Conservation (phyloP, 1,140 invertebrate species). For the Bombus sylvicola region DNA sequence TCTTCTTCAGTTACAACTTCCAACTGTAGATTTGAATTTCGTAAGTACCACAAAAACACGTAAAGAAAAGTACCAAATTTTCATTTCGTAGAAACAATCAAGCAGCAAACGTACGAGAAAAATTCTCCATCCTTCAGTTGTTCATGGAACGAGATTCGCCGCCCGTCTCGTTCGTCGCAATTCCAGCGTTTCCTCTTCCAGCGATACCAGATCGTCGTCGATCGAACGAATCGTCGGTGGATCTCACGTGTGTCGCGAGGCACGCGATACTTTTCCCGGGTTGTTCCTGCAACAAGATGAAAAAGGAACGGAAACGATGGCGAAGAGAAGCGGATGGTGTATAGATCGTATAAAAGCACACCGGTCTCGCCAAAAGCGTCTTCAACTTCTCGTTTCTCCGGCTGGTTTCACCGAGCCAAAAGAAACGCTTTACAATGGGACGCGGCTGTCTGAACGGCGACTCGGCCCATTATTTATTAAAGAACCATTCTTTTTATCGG, state of each 20-base stretch:
- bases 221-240: not conserved
- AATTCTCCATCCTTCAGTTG: not conserved
- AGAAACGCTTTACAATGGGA: slow-evolving; percentile 64
- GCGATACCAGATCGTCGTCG: not conserved
- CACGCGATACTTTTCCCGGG: not conserved
- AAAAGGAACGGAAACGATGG: not conserved
- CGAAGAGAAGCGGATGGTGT: not conserved
- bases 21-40: too few species aligned
- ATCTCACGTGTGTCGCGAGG: not conserved
- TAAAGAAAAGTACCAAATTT: not conserved
- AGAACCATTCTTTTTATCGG: slow-evolving; percentile 68
- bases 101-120: not conserved
- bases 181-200: not conserved
- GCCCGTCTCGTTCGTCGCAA: not conserved
- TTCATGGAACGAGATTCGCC: not conserved
- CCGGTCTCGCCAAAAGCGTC: not conserved
- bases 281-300: not conserved
- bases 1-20: too few species aligned
- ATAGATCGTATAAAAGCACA: not conserved
- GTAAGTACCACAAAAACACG: too few species aligned
- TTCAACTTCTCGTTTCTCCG: slow-evolving; percentile 52
- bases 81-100: not conserved
- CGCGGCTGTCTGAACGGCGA: slow-evolving; percentile 35
- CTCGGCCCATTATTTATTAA: slow-evolving; percentile 68
- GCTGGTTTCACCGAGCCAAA: slow-evolving; percentile 39